Evolutionary conservation across 1,140 invertebrate genomes (phyloP), one percentile per base, ranked within the genome.

Genomic region (Pachyrhynchus sulphureomaculatus): DNA sequence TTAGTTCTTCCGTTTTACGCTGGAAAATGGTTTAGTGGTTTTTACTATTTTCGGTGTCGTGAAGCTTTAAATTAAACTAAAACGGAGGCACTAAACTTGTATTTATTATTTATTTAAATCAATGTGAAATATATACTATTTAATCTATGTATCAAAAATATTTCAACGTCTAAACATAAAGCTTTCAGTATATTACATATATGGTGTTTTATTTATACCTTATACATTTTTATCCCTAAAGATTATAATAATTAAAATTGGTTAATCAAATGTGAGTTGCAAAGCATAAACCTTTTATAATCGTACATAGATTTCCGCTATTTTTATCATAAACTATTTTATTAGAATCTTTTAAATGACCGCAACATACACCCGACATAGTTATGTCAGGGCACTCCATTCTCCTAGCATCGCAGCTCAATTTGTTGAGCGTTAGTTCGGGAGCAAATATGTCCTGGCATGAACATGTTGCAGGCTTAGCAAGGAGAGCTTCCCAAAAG

Each of bases 111-210:
- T 52, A 44, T 62, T 62, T 54, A 26, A 62, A 23, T 62, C 36
- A 41, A 53, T 66, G 55, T 62, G 60, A 62, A 45, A 66, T 59
- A 59, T 33, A 29, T 65, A 59, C 47, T 67, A 71, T 69, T 67
- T 71, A 71, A 63, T 66, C 66, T 69, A 64, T 71, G 68, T 69
- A 71, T 66, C 65, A 60, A 67, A 62, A 42, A 56, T 51, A 64
- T 48, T 58, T 55, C 21, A 62, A 68, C 48, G 48, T 53, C 49
- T 61, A 44, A 61, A 53, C 21, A 66, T 67, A 69, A 71, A 71
- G 69, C 69, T 71, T 69, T 71, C 67, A 71, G 63, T 71, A 71
- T 54, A 67, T 49, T 42, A 47, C 17, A 24, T 26, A 32, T 15
- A 13, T 33, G n/a, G n/a, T 39, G 53, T 66, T 45, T 59, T 62